A percentile compares a stretch with the other conserved stretches of the same genome.
Evolutionary conservation across 2,797 vertebrate species (phyloP).

Genomic region (Picus viridis): DNA sequence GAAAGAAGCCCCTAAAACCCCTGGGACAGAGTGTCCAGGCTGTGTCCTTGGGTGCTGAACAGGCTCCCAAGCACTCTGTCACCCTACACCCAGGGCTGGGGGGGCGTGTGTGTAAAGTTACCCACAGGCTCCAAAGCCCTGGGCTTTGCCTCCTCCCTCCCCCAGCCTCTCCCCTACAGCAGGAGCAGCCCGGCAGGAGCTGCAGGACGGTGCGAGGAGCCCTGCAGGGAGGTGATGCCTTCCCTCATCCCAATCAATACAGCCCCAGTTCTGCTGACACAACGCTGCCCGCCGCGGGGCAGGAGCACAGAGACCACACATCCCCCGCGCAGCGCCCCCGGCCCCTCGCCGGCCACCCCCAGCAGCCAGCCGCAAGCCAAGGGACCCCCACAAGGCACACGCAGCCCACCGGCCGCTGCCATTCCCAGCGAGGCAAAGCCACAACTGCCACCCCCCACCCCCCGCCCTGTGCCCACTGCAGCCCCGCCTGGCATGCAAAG

Average conservation of each 20-base stretch:
- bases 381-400: not conserved
- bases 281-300: not conserved
- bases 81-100: not conserved
- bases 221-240: not conserved
- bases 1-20: accelerated
- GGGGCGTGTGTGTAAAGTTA: accelerated
- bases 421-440: not conserved
- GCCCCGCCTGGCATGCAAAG: not conserved
- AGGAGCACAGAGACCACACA: not conserved
- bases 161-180: not conserved
- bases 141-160: not conserved
- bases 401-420: not conserved
- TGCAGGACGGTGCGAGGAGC: not conserved
- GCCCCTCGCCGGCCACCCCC: not conserved
- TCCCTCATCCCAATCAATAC: not conserved
- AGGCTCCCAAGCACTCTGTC: not conserved
- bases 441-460: not conserved
- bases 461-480: not conserved
- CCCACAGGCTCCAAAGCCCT: not conserved
- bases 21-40: accelerated
- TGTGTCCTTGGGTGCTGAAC: accelerated
- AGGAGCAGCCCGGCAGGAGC: not conserved
- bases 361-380: not conserved
- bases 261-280: constrained; percentile 38
- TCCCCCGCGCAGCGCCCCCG: not conserved